A percentile compares a stretch with the other conserved stretches of the same genome.
These are phyloP conservation scores for Chaunax sp. DNA, from an alignment of 2,797 vertebrate genomes.

Conservation along the genomic window DNA sequence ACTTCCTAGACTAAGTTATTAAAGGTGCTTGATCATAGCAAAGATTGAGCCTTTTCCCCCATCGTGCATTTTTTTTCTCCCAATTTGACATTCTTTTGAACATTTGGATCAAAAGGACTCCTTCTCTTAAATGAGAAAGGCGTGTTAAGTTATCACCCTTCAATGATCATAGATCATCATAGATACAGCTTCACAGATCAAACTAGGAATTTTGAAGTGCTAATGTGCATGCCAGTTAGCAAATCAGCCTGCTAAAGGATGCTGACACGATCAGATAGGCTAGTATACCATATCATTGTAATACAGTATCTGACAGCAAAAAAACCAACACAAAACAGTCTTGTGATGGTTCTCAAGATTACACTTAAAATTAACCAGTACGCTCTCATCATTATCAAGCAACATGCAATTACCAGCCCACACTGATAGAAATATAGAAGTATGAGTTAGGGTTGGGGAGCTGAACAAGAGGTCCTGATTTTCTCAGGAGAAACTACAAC, in stretches of 20 bases:
- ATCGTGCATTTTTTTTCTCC: slow-evolving; percentile 38
- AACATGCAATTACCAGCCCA: slow-evolving; percentile 55
- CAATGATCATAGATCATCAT: slow-evolving; percentile 64
- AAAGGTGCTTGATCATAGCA: slow-evolving; percentile 69
- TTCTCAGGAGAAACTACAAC: slow-evolving; percentile 60
- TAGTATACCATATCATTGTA: slow-evolving; percentile 68
- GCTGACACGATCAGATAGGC: slow-evolving; percentile 70
- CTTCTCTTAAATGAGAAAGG: slow-evolving; percentile 54
- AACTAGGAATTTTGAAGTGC: slow-evolving; percentile 74
- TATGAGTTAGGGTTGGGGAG: slow-evolving; percentile 44
- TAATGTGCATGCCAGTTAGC: slow-evolving; percentile 84
- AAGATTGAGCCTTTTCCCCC: slow-evolving; percentile 62
- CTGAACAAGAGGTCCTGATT: slow-evolving; percentile 59
- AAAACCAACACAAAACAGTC: slow-evolving; percentile 53
- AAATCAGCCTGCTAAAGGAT: slow-evolving; percentile 80
- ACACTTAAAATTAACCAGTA: slow-evolving; percentile 55
- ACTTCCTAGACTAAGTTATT: slow-evolving; percentile 69
- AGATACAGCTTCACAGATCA: slow-evolving; percentile 75
- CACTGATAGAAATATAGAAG: slow-evolving; percentile 56
- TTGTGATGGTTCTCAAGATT: slow-evolving; percentile 58
- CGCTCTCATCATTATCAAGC: slow-evolving; percentile 61
- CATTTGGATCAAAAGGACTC: slow-evolving; percentile 63
- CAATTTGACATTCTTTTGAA: slow-evolving; percentile 49
- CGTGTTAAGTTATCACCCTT: slow-evolving; percentile 64
- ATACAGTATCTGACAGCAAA: slow-evolving; percentile 73